Conservation (phyloP, 2,113 vertebrate species). For the Pachycephala philippinensis region DNA sequence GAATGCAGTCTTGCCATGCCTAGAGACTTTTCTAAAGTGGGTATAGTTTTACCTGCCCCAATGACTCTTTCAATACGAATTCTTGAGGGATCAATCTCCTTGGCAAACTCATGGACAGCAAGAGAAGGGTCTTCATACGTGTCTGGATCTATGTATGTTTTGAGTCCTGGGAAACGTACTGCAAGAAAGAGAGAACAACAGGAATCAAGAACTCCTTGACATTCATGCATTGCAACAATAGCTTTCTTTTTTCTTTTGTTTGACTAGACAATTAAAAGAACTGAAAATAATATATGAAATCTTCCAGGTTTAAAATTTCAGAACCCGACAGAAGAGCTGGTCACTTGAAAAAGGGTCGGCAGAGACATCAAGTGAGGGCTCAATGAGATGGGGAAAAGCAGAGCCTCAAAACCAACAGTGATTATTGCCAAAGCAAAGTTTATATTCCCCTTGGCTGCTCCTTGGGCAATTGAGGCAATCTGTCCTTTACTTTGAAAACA, state of each 20-base stretch:
- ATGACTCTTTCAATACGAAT: constrained; percentile 97
- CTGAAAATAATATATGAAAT: neutral
- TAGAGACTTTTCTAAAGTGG: neutral
- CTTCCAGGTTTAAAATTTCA: neutral
- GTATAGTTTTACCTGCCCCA: constrained; percentile 84
- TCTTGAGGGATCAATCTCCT: constrained; percentile 92
- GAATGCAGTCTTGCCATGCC: neutral
- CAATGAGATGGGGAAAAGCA: neutral
- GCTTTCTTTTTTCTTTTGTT: rapidly evolving
- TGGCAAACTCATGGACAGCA: constrained; percentile 95
- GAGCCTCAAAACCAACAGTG: neutral
- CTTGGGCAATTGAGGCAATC: neutral
- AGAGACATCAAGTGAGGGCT: neutral
- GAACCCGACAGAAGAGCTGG: neutral
- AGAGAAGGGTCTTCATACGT: constrained; percentile 93
- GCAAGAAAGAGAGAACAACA: constrained; percentile 25
- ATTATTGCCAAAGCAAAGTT: neutral
- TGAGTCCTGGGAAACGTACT: constrained; percentile 88
- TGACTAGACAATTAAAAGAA: neutral
- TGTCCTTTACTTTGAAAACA: neutral
- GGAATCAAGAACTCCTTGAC: neutral
- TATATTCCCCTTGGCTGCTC: neutral
- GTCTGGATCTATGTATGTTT: constrained; percentile 94
- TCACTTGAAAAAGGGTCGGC: neutral
- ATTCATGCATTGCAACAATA: neutral